A percentile compares a stretch with the other conserved stretches of the same genome.
These are phyloP conservation scores for Andrena minutula DNA, from an alignment of 2,888 invertebrate species.

Conservation along the genomic window DNA sequence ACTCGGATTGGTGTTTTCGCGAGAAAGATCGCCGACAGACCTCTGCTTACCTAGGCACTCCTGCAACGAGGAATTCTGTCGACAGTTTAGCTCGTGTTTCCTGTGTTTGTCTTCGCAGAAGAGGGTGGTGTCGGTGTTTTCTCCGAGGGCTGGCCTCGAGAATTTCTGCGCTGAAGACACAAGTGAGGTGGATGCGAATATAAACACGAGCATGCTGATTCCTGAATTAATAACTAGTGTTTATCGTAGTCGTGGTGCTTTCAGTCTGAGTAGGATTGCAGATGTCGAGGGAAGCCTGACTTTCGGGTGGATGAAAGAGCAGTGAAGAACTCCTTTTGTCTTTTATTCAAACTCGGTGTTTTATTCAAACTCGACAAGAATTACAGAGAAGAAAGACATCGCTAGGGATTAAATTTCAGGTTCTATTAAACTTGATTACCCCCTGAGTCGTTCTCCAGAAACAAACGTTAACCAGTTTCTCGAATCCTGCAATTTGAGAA, in stretches of 20 bases:
- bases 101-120: not conserved
- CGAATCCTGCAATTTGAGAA: too few relatives aligned
- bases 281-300: not conserved
- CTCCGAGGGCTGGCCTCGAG: not conserved
- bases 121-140: not conserved
- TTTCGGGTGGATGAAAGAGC: not conserved
- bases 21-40: not conserved
- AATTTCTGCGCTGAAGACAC: not conserved
- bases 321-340: not conserved
- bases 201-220: not conserved
- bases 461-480: too few relatives aligned
- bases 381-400: too few relatives aligned
- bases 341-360: too few relatives aligned
- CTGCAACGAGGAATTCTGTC: not conserved
- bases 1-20: not conserved
- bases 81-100: not conserved
- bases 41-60: not conserved
- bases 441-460: too few relatives aligned
- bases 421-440: too few relatives aligned
- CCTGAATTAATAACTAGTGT: not conserved
- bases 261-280: too few relatives aligned
- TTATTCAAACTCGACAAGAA: too few relatives aligned
- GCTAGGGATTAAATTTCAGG: too few relatives aligned
- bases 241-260: not conserved
- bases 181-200: not conserved